Base-by-base conservation (phyloP, 2,888 invertebrate species). In the Dione vanillae region DNA sequence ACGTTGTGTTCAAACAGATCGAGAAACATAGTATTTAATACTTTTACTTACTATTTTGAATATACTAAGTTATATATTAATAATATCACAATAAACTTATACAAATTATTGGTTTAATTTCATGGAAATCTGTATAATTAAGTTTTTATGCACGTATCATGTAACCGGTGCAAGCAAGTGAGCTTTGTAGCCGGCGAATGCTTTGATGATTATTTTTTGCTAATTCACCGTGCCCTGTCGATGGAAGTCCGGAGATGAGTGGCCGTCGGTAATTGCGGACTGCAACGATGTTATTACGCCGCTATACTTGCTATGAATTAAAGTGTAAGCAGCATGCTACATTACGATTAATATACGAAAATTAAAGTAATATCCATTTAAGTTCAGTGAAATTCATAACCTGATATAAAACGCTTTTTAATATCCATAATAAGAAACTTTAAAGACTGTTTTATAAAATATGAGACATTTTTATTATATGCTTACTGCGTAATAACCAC, bases 161-260 rank as follows among this genome's bases (percentile, higher is more conserved):
- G 35, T 45, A 47, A 40, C 58, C 65, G 61, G 61, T 41, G 43
- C 45, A 51, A 59, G 43, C 58, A 65, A 72, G 69, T 71, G 72
- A 69, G 74, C 70, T 43, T 56, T 43, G 61, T 27, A 68, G 68
- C 37, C 69, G 67, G 72, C 72, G 69, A 16, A 45, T 65, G 56
- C 69, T 78, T 78, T 78, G 78, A 79, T 78, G 77, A 78, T 81
- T 79, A 79, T 80, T 82, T 82, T 82, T 81, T 80, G 80, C 81
- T 80, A 82, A 82, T 82, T 80, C 75, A 80, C 77, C 80, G 76
- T 78, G 77, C 70, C 76, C 78, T 76, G 78, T 78, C 79, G 80
- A 79, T 79, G 79, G 77, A 78, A 77, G 78, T 77, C 78, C 79
- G 78, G 75, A 80, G 79, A 81, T 80, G 80, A 79, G 77, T 69